Evolutionary conservation across 2,113 vertebrate species (phyloP).

Genomic region (Tyrannus savana): DNA sequence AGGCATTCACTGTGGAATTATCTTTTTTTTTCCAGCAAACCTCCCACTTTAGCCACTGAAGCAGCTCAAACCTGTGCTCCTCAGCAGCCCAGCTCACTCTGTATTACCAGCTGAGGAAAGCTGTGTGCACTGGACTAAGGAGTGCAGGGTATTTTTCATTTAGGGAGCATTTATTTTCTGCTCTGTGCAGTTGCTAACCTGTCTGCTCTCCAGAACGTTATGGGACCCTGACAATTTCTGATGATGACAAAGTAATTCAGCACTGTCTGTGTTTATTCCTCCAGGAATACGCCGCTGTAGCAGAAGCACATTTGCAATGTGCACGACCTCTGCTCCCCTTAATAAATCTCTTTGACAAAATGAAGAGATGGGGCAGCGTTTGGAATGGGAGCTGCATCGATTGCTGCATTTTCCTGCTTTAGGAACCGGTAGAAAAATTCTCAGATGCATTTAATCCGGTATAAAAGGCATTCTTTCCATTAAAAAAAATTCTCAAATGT

Average conservation of each 20-base stretch:
- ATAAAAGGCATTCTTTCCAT: neutral
- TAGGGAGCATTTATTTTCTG: constrained; percentile 23
- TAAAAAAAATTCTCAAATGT: neutral
- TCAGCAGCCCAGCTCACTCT: neutral
- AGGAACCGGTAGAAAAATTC: neutral
- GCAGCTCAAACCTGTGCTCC: neutral
- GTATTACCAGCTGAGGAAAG: neutral
- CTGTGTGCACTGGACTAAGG: neutral
- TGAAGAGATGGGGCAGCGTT: neutral
- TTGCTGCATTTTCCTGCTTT: neutral
- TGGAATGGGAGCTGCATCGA: neutral
- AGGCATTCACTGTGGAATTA: neutral
- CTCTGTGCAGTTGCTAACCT: constrained; percentile 31
- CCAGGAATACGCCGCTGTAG: neutral
- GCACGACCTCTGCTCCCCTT: neutral
- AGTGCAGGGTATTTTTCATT: constrained; percentile 23
- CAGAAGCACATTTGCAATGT: neutral
- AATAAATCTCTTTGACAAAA: constrained; percentile 32
- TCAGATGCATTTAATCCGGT: neutral
- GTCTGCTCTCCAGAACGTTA: constrained; percentile 14
- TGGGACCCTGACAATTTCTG: constrained; percentile 2
- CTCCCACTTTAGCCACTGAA: neutral
- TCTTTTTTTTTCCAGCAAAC: neutral
- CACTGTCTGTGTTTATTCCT: constrained; percentile 49
- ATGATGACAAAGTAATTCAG: constrained; percentile 64